Evolutionary conservation across 2,113 vertebrate species (phyloP).

Genomic region (Peromyscus maniculatus): DNA sequence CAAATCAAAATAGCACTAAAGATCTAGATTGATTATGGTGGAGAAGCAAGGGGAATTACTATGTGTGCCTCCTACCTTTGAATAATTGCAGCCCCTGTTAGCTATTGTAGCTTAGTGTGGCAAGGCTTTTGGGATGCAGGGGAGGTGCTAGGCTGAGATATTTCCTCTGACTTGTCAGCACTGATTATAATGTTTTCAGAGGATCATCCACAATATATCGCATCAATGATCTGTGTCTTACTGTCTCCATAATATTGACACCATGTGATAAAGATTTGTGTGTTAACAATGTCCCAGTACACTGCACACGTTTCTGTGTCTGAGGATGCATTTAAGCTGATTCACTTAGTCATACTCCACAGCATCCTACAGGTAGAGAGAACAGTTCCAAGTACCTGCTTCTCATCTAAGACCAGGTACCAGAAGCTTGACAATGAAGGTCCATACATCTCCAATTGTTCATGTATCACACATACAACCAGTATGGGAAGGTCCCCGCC

Average conservation of each 20-base stretch:
- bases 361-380: not conserved
- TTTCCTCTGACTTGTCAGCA: not conserved
- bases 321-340: not conserved
- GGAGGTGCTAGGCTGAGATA: constrained; percentile 5
- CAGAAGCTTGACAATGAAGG: not conserved
- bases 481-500: not conserved
- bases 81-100: not conserved
- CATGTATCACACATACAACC: not conserved
- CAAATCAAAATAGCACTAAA: not conserved
- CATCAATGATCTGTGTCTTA: not conserved
- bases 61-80: not conserved
- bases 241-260: constrained; percentile 37
- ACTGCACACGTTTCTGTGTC: not conserved
- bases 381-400: not conserved
- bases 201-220: not conserved
- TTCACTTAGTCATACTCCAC: constrained; percentile 25
- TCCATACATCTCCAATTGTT: not conserved
- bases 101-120: not conserved
- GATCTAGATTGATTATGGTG: not conserved
- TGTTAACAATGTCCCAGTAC: not conserved
- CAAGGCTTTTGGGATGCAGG: not conserved
- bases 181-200: constrained; percentile 55
- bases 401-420: not conserved
- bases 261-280: constrained; percentile 35
- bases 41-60: not conserved